Evolutionary conservation across 2,797 vertebrate species (phyloP).

Genomic region (Myiothlypis coronata): DNA sequence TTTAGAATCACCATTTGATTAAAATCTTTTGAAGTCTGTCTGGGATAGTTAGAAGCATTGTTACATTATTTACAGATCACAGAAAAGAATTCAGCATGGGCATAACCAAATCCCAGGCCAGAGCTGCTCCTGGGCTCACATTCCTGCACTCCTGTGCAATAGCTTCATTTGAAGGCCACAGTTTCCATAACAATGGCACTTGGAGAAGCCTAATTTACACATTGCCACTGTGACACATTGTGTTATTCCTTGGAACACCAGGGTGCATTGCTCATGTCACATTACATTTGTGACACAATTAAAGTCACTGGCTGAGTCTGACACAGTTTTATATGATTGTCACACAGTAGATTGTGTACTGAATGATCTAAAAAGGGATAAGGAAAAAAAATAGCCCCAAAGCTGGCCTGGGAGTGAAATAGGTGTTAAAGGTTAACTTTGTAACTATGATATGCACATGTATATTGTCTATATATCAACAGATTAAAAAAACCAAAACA

Average conservation of each 20-base stretch:
- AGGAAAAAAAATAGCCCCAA: not conserved
- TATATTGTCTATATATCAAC: not conserved
- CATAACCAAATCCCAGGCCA: not conserved
- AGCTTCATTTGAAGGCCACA: not conserved
- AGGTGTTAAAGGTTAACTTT: not conserved
- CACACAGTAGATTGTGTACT: not conserved
- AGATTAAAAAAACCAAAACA: not conserved
- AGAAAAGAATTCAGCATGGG: not conserved
- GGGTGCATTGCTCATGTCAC: not conserved
- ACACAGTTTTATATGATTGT: slow-evolving; percentile 26
- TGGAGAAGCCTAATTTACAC: not conserved
- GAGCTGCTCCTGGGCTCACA: not conserved
- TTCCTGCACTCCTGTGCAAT: not conserved
- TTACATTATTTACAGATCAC: not conserved
- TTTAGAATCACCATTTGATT: not conserved
- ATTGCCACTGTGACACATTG: not conserved
- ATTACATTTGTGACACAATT: slow-evolving; percentile 31
- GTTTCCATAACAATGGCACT: slow-evolving; percentile 20
- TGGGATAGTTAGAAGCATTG: not conserved
- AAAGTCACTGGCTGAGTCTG: not conserved
- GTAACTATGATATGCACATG: not conserved
- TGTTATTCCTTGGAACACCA: not conserved
- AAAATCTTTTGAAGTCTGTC: not conserved
- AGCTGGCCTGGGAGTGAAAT: not conserved
- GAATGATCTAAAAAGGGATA: not conserved